phyloP scores from a whole-genome alignment of 2,797 vertebrate genomes.

The Pseudochirops cupreus region DNA sequence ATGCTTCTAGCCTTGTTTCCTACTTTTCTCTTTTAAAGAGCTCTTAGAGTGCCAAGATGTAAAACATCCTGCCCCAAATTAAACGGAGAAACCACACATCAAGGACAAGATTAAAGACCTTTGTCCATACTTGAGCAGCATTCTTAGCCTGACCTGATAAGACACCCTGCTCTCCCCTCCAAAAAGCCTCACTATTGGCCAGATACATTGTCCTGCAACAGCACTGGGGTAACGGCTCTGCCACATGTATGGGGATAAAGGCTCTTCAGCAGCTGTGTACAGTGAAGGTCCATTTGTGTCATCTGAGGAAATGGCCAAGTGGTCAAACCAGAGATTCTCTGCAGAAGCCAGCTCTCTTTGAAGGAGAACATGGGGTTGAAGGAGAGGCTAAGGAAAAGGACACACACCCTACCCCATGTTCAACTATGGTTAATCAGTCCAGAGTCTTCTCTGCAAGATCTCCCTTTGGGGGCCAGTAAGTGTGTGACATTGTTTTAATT shows the following conservation, averaged over 20 bases:
- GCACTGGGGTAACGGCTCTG: neutral
- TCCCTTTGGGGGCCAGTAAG: neutral
- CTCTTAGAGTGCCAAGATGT: constrained; percentile 42
- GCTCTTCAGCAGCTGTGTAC: neutral
- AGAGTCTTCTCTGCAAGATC: neutral
- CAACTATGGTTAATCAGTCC: constrained; percentile 23
- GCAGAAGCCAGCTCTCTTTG: constrained; percentile 10
- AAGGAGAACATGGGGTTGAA: constrained; percentile 3
- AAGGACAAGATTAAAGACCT: neutral
- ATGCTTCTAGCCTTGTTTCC: constrained; percentile 45
- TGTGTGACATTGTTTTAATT: neutral
- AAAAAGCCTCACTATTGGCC: constrained; percentile 17
- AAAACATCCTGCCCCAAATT: neutral
- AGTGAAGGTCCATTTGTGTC: constrained; percentile 1
- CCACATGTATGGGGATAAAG: neutral
- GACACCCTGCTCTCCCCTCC: neutral
- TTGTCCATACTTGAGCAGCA: constrained; percentile 1
- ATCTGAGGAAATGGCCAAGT: constrained; percentile 23
- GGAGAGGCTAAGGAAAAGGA: neutral
- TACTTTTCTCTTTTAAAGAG: constrained; percentile 52
- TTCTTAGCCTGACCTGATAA: constrained; percentile 20
- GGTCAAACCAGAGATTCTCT: constrained; percentile 45
- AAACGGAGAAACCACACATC: neutral
- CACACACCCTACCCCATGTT: neutral
- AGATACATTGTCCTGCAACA: neutral